phyloP scores from a whole-genome alignment of 1,140 invertebrate genomes.

The Eriocheir sinensis region DNA sequence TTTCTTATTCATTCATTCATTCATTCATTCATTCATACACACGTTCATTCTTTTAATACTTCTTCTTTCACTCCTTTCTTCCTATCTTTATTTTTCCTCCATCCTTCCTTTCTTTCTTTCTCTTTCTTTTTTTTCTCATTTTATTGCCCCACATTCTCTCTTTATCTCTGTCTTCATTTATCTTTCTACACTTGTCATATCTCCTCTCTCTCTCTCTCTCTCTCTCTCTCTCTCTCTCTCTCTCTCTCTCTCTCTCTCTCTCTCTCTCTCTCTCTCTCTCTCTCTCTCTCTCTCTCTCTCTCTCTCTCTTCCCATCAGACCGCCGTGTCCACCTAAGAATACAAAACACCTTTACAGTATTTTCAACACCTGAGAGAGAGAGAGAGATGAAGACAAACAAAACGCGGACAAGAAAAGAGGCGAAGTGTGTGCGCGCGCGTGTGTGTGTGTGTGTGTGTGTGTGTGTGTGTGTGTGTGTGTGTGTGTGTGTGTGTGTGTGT shows the following conservation, averaged over 20 bases:
- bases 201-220: constrained; percentile 1
- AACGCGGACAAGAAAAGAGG: neutral
- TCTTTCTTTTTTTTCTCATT: neutral
- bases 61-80: neutral
- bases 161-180: neutral
- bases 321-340: neutral
- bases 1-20: neutral
- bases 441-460: no score
- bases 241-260: neutral
- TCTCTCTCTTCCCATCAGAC: neutral
- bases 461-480: no score
- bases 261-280: neutral
- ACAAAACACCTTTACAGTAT: neutral
- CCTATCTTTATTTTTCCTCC: neutral
- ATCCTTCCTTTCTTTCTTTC: neutral
- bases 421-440: no score
- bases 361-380: neutral
- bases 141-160: neutral
- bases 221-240: neutral
- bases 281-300: neutral
- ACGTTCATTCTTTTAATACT: neutral
- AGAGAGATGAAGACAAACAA: neutral
- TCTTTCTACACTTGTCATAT: neutral
- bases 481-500: no score
- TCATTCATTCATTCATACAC: neutral